Percentiles rank a stretch among this genome's conserved stretches.
These are phyloP conservation scores for Pseudolaguvia tuberculata DNA, from an alignment of 2,113 vertebrate genomes.

Conservation along the genomic window DNA sequence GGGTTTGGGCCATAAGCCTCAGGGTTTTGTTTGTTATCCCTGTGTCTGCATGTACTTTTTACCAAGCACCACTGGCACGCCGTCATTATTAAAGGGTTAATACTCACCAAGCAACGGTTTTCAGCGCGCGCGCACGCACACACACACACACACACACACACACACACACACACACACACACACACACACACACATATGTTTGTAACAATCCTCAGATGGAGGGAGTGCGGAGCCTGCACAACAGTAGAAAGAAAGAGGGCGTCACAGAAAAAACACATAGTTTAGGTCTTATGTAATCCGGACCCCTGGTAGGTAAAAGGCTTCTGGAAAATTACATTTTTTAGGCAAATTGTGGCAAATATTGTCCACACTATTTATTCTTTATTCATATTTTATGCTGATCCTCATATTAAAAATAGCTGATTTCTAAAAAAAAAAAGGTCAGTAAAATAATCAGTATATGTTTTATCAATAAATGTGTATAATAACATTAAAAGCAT, in stretches of 20 bases:
- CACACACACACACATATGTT: slow-evolving; percentile 5
- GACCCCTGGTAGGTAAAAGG: slow-evolving; percentile 24
- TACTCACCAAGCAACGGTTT: slow-evolving; percentile 1
- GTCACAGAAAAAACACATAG: slow-evolving; percentile 17
- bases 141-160: background rate
- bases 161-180: background rate
- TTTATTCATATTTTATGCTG: background rate
- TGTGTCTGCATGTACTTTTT: background rate
- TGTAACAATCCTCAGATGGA: slow-evolving; percentile 30
- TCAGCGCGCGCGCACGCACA: too few relatives aligned
- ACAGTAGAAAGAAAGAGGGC: slow-evolving; percentile 24
- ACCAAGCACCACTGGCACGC: background rate
- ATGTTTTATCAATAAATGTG: background rate
- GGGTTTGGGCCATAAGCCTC: background rate
- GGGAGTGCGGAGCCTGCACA: slow-evolving; percentile 12
- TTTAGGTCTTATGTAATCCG: slow-evolving; percentile 29
- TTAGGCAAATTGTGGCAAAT: slow-evolving; percentile 7
- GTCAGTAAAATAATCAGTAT: background rate
- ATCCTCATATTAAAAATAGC: background rate
- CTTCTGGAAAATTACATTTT: slow-evolving; percentile 28
- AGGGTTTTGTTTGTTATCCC: too few relatives aligned
- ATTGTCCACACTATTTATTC: background rate
- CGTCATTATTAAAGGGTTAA: slow-evolving; percentile 5
- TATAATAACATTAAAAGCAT: background rate
- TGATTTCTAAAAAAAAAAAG: background rate